phyloP scores from a whole-genome alignment of 2,113 vertebrate species.

The Colossoma macropomum region DNA sequence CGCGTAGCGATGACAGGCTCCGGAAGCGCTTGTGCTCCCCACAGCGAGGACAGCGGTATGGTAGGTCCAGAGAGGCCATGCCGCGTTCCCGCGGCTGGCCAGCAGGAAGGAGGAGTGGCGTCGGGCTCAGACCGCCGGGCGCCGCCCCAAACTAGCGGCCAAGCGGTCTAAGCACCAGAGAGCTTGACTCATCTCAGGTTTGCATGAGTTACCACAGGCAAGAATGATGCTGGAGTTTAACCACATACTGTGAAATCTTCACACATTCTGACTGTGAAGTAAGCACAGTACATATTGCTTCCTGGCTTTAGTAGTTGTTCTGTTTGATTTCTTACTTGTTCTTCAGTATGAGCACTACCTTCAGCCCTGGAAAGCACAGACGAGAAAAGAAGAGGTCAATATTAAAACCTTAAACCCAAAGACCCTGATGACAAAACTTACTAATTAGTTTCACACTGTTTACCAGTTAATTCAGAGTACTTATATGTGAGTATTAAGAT shows the following conservation, averaged over 20 bases:
- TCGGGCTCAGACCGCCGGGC: slow-evolving; percentile 67
- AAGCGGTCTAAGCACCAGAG: slow-evolving; percentile 58
- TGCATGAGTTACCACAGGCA: slow-evolving; percentile 8
- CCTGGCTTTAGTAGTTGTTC: background rate
- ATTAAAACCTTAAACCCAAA: too few species aligned
- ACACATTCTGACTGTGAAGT: background rate
- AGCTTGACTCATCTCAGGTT: slow-evolving; percentile 70
- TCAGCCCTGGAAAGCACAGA: slow-evolving; percentile 59
- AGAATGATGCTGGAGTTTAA: slow-evolving; percentile 38
- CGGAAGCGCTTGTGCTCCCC: slow-evolving; percentile 99
- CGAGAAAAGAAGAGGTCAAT: slow-evolving; percentile 2
- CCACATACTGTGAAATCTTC: slow-evolving; percentile 57
- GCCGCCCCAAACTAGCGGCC: slow-evolving; percentile 63
- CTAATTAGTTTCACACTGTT: background rate
- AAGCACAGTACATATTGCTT: background rate
- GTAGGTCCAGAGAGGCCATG: slow-evolving; percentile 98
- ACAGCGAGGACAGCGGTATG: slow-evolving; percentile 97
- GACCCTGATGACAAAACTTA: too few species aligned
- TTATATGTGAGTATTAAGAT: too few species aligned
- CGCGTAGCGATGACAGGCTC: slow-evolving; percentile 94
- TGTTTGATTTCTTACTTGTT: slow-evolving; percentile 41
- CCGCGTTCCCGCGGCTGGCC: slow-evolving; percentile 73
- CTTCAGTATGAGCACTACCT: slow-evolving; percentile 44
- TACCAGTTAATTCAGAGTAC: too few species aligned
- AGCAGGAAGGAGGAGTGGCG: slow-evolving; percentile 49